Evolutionary conservation across 1,140 invertebrate genomes (phyloP).

Genomic region (Fopius arisanus): DNA sequence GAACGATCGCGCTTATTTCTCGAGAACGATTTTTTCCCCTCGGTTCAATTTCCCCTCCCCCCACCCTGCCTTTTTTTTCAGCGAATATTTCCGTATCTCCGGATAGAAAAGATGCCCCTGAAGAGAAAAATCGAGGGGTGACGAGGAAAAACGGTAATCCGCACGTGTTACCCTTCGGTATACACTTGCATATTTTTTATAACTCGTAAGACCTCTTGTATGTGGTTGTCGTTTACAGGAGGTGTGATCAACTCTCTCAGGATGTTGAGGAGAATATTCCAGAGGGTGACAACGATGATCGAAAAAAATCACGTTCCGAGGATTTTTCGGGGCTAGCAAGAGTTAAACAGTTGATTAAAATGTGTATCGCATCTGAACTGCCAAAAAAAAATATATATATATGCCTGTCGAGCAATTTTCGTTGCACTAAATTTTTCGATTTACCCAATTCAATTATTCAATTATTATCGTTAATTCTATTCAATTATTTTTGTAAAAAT

Average conservation of each 20-base stretch:
- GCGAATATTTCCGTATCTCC: neutral
- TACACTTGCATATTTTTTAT: conserved; percentile 7
- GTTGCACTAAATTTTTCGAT: too few species aligned
- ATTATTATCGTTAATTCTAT: too few species aligned
- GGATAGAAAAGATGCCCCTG: neutral
- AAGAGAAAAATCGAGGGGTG: neutral
- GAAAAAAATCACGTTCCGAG: conserved; percentile 1
- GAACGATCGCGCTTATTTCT: conserved; percentile 30
- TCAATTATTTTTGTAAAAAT: too few species aligned
- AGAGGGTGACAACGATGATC: neutral
- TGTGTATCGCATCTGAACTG: neutral
- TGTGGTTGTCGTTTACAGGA: conserved; percentile 16
- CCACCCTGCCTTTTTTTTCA: neutral
- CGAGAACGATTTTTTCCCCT: conserved; percentile 19
- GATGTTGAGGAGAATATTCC: neutral
- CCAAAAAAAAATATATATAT: too few species aligned
- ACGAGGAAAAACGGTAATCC: conserved; percentile 23
- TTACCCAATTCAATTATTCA: too few species aligned
- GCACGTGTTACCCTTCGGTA: conserved; percentile 23
- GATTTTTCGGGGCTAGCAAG: neutral
- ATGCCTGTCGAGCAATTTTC: too few species aligned
- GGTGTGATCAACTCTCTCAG: neutral
- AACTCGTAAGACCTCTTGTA: conserved; percentile 6
- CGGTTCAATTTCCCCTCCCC: neutral
- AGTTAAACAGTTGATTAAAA: neutral